Base-by-base conservation (phyloP, 2,797 vertebrate species). In the Pangasius mekongensis region DNA sequence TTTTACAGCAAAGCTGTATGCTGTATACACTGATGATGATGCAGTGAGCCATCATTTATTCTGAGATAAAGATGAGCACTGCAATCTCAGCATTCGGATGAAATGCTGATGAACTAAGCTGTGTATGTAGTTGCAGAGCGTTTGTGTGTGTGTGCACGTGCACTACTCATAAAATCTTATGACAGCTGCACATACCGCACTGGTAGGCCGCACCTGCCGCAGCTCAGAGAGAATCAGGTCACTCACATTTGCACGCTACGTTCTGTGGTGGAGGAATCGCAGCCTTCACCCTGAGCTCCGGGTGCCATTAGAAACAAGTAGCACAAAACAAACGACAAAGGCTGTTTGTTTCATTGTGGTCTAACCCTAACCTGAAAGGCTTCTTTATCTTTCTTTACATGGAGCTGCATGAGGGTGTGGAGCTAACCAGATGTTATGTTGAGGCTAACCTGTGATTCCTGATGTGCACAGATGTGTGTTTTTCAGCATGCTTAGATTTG, bases 121-220 rank as follows among this genome's bases (percentile, higher is more conserved):
- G n/a, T 82, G 64, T 62, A 47, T 62, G 24, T 77, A 47, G 22
- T 33, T 71, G 62, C 43, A 82, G 54, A n/a, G 64, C 58, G 74
- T 36, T 30, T 56, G 64, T 71, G 62, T 58, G 78, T 71, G 54
- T 30, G 62, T 76, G 43, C 54, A 30, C 30, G 43, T 58, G 43
- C 52, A 78, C 58, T 62, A 39, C 54, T 36, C 81, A 66, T 89
- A 87, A 69, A 67, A 74, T 87, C 84, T 69, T 87, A 64, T 71
- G 30, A 80, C 91, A 93, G 91, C 91, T 94, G 93, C 89, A 9
- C 76, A 91, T 89, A 93, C 93, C 94, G 89, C 93, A 93, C 83
- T 90, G 93, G 94, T 93, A 90, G 91, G 92, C 94, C 94, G 92
- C 94, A 94, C 95, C 94, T 94, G 91, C 93, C 93, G 58, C 92